Conservation (phyloP, 2,797 vertebrate species). For the Microchirus variegatus region DNA sequence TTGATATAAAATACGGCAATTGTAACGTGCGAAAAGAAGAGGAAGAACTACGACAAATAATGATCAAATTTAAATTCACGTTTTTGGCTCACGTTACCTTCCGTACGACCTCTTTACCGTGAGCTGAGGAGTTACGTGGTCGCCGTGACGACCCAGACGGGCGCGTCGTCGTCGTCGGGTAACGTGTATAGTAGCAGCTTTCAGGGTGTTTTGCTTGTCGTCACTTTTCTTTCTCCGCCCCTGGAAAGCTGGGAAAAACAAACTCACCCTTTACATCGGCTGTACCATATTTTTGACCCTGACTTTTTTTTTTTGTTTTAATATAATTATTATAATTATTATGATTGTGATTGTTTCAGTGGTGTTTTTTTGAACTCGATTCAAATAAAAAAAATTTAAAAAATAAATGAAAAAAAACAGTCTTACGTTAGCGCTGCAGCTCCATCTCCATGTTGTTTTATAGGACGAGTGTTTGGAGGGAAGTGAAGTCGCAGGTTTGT, state of each 20-base stretch:
- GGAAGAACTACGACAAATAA: no score
- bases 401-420: constrained; percentile 8
- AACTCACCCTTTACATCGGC: constrained; percentile 45
- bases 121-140: no score
- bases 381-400: constrained; percentile 22
- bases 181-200: no score
- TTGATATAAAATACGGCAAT: no score
- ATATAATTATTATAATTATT: constrained; percentile 40
- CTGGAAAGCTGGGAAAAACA: constrained; percentile 52
- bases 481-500: constrained; percentile 16
- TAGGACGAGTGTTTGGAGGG: constrained; percentile 35
- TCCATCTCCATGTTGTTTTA: constrained; percentile 38
- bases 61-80: no score
- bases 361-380: constrained; percentile 61
- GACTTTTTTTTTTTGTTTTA: constrained; percentile 45
- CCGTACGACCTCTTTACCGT: no score
- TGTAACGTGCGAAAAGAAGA: no score
- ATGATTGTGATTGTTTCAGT: constrained; percentile 60
- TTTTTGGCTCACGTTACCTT: no score
- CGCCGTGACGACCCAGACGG: no score
- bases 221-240: constrained; percentile 27
- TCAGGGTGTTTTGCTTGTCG: not conserved
- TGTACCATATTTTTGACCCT: constrained; percentile 61
- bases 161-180: no score
- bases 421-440: constrained; percentile 45